These are phyloP conservation scores for Pantelozetes paolii DNA, from an alignment of 2,888 invertebrate species.

Conservation along the genomic window DNA sequence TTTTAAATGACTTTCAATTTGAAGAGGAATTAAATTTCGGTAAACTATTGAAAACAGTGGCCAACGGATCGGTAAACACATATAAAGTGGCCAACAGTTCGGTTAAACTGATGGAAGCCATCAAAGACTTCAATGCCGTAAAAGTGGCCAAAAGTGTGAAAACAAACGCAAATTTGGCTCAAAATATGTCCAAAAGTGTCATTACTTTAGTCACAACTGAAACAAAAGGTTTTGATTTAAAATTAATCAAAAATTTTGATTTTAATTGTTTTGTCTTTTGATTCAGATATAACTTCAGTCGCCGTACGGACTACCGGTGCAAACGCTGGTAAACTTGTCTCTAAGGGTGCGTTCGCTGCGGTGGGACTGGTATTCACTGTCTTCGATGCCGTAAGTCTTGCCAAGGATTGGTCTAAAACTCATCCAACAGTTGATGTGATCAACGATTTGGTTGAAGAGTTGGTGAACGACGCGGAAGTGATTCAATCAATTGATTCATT, in stretches of 20 bases:
- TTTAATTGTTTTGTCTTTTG: not conserved
- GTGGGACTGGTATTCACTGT: slow-evolving; percentile 6
- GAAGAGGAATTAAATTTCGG: not conserved
- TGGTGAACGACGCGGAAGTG: not conserved
- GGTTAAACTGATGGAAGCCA: not conserved
- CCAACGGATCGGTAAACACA: not conserved
- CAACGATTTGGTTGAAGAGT: not conserved
- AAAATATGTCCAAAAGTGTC: not conserved
- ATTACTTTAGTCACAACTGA: not conserved
- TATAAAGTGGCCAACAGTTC: not conserved
- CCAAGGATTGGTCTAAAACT: not conserved
- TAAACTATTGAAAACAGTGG: not conserved
- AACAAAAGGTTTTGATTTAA: not conserved
- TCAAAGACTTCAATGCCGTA: not conserved
- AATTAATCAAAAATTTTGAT: not conserved
- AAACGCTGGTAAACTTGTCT: not conserved
- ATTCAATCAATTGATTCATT: not conserved
- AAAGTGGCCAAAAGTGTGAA: not conserved
- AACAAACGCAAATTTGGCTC: not conserved
- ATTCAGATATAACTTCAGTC: not conserved
- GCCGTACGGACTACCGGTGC: not conserved
- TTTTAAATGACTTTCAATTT: not conserved
- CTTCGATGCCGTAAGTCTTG: not conserved
- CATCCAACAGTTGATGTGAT: not conserved
- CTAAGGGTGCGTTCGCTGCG: not conserved